These are phyloP conservation scores for Apodemia zela DNA, from an alignment of 2,888 invertebrate genomes.

Conservation along the genomic window DNA sequence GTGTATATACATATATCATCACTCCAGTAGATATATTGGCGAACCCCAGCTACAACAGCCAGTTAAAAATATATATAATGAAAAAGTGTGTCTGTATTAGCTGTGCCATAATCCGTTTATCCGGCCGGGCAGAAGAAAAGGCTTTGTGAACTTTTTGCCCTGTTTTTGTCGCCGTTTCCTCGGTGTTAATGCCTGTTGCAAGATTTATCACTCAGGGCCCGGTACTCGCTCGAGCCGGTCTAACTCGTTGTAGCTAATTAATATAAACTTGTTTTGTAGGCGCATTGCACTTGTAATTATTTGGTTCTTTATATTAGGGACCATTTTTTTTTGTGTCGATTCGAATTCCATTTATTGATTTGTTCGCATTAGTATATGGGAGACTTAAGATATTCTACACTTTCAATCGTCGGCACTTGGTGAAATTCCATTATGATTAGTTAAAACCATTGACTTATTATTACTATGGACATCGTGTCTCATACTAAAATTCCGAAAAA, in stretches of 20 bases:
- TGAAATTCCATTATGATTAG: no score
- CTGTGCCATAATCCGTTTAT: slow-evolving; percentile 33
- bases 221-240: slow-evolving; percentile 36
- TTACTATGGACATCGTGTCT: no score
- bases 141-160: slow-evolving; percentile 33
- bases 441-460: no score
- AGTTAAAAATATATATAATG: not conserved
- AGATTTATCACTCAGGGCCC: slow-evolving; percentile 41
- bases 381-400: no score
- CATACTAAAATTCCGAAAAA: no score
- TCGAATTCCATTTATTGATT: not conserved
- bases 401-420: no score
- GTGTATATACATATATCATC: no score
- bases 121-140: slow-evolving; percentile 32
- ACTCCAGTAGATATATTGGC: no score
- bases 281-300: slow-evolving; percentile 23
- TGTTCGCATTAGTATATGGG: not conserved
- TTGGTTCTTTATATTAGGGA: slow-evolving; percentile 15
- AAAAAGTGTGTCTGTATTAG: slow-evolving; percentile 8
- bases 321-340: slow-evolving; percentile 21
- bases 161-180: slow-evolving; percentile 39
- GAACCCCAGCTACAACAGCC: no score
- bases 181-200: slow-evolving; percentile 36
- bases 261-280: slow-evolving; percentile 31
- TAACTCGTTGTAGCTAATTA: slow-evolving; percentile 44